phyloP scores from a whole-genome alignment of 2,797 vertebrate genomes.

The Ciconia nigra region DNA sequence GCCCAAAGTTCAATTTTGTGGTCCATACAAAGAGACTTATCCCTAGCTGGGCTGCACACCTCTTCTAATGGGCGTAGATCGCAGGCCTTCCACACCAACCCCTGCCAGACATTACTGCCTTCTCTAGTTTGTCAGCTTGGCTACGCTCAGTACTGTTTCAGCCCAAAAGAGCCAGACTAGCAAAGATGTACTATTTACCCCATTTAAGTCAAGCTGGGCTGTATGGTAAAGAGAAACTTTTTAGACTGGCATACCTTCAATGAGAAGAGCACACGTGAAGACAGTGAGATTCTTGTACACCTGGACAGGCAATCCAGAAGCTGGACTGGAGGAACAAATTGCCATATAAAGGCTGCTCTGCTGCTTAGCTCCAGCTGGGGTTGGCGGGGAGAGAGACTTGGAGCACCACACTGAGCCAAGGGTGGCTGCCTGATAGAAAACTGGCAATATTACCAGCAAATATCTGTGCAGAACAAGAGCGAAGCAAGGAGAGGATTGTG shows the following conservation, averaged over 20 bases:
- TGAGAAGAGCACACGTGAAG: background rate
- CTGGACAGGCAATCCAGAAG: background rate
- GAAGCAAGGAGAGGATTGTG: background rate
- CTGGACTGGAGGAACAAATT: background rate
- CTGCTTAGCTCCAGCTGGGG: background rate
- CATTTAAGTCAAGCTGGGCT: background rate
- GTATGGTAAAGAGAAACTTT: background rate
- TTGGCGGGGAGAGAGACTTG: background rate
- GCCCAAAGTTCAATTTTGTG: background rate
- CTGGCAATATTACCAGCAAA: background rate
- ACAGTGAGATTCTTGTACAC: background rate
- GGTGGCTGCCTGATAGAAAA: background rate
- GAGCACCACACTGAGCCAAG: background rate
- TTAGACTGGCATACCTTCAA: background rate
- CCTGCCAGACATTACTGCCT: background rate
- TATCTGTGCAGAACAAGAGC: background rate
- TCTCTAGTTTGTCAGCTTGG: background rate
- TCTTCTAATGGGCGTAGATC: background rate
- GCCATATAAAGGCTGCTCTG: background rate
- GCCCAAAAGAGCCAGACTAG: background rate
- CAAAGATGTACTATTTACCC: background rate
- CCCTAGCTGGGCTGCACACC: background rate
- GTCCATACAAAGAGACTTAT: rapidly evolving
- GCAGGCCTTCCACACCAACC: background rate
- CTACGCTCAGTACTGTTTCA: background rate